Evolutionary conservation across 2,888 invertebrate genomes (phyloP), one percentile per base, ranked within the genome.

Genomic region (Eurois occulta): DNA sequence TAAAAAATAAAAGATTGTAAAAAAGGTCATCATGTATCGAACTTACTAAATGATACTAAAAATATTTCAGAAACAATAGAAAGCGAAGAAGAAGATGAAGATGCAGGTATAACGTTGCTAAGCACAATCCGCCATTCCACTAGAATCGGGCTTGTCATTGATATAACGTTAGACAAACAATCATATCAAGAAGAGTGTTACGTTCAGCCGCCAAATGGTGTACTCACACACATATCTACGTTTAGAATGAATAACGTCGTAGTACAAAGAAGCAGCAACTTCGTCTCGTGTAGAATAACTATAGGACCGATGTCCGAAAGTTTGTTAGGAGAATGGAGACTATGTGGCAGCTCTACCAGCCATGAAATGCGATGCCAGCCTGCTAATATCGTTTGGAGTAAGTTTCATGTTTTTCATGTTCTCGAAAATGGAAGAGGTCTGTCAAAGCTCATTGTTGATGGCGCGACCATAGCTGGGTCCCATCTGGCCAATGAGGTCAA

Each of bases 211-310:
- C 88, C 88, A 11, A 58, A 75, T 10, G 77, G 80, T 46, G 75
- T 7, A 10, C 62, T 83, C 8, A 67, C 66, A 10, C 70, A 35
- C 28, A 35, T 66, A 52, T 38, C 43, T 0, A 2, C 35, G 24
- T 43, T 82, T 11, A 24, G 35, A 7, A 72, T 83, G 70, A 73
- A 72, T 4, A 72, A 80, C 21, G 87, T 88, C 0, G 38, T 0
- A 5, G 58, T 77, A 32, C 80, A 85, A 66, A 21, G 8, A 1
- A 84, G 71, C 21, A 89, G 87, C 58, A 65, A 84, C 13, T 90
- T 73, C 41, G 90, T 90, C 0, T 87, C 90, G 0, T 90, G 90
- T 72, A 83, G 90, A 75, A 83, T 90, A n/a, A 85, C 84, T 0
- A 70, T 90, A 67, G 87, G 87, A 7, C 88, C 90, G 2, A 84